Evolutionary conservation across 1,140 invertebrate species (phyloP).

Genomic region (Zaprionus vittiger): DNA sequence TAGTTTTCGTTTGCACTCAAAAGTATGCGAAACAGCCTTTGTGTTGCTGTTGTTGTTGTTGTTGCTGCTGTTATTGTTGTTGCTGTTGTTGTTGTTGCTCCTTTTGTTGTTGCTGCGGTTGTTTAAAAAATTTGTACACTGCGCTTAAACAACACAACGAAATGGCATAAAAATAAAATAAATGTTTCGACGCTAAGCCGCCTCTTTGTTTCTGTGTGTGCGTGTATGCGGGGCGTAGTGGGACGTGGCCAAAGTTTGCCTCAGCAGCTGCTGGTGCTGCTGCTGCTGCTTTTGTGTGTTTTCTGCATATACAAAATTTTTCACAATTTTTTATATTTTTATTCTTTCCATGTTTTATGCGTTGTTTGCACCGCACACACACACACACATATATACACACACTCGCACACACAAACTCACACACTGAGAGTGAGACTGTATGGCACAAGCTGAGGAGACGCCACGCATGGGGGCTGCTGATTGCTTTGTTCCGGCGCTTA

Average conservation of each 20-base stretch:
- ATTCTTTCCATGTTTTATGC: conserved; percentile 45
- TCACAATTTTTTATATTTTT: conserved; percentile 20
- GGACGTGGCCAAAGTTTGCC: conserved; percentile 38
- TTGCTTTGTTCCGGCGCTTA: conserved; percentile 79
- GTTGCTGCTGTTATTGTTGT: conserved; percentile 10
- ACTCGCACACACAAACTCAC: not conserved
- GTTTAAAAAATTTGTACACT: conserved; percentile 47
- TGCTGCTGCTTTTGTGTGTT: conserved; percentile 26
- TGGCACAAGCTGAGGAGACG: conserved; percentile 24
- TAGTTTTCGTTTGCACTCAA: conserved; percentile 40
- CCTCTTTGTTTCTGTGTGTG: conserved; percentile 37
- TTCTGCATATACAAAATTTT: conserved; percentile 30
- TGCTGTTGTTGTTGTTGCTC: conserved; percentile 14
- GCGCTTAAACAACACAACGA: conserved; percentile 50
- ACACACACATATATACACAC: not conserved
- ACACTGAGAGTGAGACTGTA: not conserved
- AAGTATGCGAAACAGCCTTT: conserved; percentile 30
- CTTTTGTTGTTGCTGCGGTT: conserved; percentile 26
- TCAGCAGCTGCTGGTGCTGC: conserved; percentile 32
- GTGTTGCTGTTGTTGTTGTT: conserved; percentile 20
- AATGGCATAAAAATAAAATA: conserved; percentile 57
- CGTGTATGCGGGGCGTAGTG: conserved; percentile 20
- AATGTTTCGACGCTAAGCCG: conserved; percentile 48
- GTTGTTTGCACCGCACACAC: conserved; percentile 8
- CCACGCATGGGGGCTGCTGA: conserved; percentile 67